Percentiles rank a stretch among this genome's conserved stretches.
These are phyloP conservation scores for Morone chrysops DNA, from an alignment of 2,113 vertebrate genomes.

Conservation along the genomic window DNA sequence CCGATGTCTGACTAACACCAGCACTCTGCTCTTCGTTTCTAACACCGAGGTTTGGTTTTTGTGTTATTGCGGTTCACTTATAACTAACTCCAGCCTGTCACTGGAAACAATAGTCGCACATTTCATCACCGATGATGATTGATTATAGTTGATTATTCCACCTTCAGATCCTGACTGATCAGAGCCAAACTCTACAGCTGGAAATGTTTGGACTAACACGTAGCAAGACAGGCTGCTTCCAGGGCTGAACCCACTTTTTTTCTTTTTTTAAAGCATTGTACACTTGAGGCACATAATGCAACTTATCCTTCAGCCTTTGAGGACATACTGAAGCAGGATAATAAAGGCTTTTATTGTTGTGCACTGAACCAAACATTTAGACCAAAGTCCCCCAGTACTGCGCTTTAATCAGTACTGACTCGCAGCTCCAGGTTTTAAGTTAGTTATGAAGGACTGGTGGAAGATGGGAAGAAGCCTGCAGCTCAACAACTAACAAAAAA, in stretches of 20 bases:
- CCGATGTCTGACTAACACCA: background rate
- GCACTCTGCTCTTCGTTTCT: background rate
- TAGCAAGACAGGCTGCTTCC: constrained; percentile 2
- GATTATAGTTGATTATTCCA: constrained; percentile 13
- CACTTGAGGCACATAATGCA: constrained; percentile 32
- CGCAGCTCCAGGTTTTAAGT: background rate
- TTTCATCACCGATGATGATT: background rate
- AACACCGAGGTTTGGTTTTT: too few species aligned
- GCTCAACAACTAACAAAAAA: background rate
- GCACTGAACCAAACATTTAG: constrained; percentile 33
- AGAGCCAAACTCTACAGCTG: constrained; percentile 47
- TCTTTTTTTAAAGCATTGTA: background rate
- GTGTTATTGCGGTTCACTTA: background rate
- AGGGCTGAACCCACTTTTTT: background rate
- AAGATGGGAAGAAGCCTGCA: background rate
- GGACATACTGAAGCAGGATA: constrained; percentile 40
- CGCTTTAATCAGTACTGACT: background rate
- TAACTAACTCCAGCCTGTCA: background rate
- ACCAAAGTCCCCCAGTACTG: background rate
- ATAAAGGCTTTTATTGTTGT: constrained; percentile 35
- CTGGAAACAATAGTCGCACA: constrained; percentile 7
- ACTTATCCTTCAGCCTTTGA: constrained; percentile 35
- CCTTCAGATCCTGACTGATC: constrained; percentile 14
- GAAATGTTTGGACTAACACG: constrained; percentile 44
- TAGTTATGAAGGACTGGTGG: background rate